These are phyloP conservation scores for Drosophila testacea DNA, from an alignment of 2,888 invertebrate genomes.

Conservation along the genomic window DNA sequence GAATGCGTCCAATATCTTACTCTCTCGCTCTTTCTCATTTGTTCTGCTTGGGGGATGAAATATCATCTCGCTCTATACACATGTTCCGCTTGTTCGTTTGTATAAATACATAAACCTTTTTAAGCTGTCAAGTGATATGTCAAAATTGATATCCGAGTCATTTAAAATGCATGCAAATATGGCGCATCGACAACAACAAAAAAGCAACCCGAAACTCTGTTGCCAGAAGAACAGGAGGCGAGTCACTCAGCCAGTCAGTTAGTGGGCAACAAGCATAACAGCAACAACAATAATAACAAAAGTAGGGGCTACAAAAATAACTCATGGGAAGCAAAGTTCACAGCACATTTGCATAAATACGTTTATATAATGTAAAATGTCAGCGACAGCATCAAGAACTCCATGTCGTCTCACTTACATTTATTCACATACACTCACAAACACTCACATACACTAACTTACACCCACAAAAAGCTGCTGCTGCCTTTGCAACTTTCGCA, in stretches of 20 bases:
- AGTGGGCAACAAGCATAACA: conserved; percentile 51
- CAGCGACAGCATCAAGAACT: conserved; percentile 73
- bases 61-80: conserved; percentile 22
- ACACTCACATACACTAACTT: background rate
- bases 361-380: conserved; percentile 78
- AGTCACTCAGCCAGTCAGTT: conserved; percentile 61
- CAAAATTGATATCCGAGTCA: conserved; percentile 82
- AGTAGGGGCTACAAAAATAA: conserved; percentile 25
- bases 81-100: conserved; percentile 55
- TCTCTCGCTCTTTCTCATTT: background rate
- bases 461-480: conserved; percentile 18
- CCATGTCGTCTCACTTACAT: conserved; percentile 22
- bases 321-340: conserved; percentile 48
- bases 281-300: conserved; percentile 17
- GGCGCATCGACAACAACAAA: conserved; percentile 61
- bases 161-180: conserved; percentile 81
- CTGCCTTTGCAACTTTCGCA: conserved; percentile 45
- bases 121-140: conserved; percentile 82
- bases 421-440: conserved; percentile 1
- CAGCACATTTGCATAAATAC: conserved; percentile 78
- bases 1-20: background rate
- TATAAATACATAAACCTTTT: conserved; percentile 82
- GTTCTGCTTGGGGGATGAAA: conserved; percentile 7
- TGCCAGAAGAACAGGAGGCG: conserved; percentile 17
- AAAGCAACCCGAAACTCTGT: conserved; percentile 26